Percentiles rank a stretch among this genome's conserved stretches.
These are phyloP conservation scores for Sciurus carolinensis DNA, from an alignment of 2,797 vertebrate genomes.

Conservation along the genomic window DNA sequence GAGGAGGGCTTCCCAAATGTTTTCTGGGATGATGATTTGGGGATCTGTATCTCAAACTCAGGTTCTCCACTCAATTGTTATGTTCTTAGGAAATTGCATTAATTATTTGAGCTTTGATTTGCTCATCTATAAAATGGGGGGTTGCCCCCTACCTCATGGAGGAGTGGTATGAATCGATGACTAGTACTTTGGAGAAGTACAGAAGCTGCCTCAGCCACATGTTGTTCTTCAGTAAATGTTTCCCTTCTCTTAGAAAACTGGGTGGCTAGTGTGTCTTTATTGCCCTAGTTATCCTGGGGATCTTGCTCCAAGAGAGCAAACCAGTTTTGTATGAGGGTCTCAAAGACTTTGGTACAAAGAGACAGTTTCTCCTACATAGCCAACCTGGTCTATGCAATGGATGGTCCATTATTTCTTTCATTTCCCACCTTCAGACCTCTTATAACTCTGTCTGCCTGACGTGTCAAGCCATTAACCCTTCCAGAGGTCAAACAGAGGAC, in stretches of 20 bases:
- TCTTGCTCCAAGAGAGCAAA: background rate
- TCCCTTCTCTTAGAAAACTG: background rate
- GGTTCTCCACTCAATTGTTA: background rate
- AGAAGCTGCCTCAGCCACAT: background rate
- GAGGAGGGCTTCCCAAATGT: background rate
- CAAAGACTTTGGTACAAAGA: background rate
- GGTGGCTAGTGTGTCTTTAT: background rate
- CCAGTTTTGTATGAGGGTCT: background rate
- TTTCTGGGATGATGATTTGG: background rate
- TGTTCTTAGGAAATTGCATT: background rate
- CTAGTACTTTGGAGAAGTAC: background rate
- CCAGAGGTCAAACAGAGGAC: background rate
- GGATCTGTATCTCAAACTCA: background rate
- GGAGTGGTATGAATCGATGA: background rate
- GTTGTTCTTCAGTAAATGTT: background rate
- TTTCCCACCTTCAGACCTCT: background rate
- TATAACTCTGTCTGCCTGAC: background rate
- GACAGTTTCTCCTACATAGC: background rate
- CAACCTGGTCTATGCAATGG: background rate
- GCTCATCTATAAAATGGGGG: background rate
- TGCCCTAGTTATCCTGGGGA: background rate
- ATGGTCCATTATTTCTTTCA: background rate
- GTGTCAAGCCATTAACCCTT: background rate
- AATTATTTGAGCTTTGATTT: constrained; percentile 10
- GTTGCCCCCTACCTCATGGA: background rate